Evolutionary conservation across 2,888 invertebrate species (phyloP).

Genomic region (Agrochola circellaris): DNA sequence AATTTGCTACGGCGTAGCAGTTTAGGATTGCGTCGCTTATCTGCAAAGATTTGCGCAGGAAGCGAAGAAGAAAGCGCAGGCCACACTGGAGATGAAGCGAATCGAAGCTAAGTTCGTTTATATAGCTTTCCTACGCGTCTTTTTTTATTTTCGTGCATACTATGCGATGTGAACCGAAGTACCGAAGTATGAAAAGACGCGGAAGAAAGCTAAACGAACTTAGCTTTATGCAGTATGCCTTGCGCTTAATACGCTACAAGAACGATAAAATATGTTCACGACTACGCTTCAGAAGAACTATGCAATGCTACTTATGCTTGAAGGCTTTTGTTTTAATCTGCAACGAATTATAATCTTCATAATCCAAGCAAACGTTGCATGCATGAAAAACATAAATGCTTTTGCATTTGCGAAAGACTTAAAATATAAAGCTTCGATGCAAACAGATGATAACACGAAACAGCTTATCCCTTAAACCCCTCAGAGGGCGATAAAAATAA

Average conservation of each 20-base stretch:
- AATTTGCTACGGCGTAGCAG: slow-evolving; percentile 3
- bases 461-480: slow-evolving; percentile 22
- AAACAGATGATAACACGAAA: slow-evolving; percentile 14
- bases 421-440: background rate
- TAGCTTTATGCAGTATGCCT: too few species aligned
- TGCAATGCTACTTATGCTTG: background rate
- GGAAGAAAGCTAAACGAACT: too few species aligned
- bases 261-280: background rate
- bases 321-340: background rate
- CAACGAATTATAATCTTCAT: background rate
- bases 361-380: background rate
- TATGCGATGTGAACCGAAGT: too few species aligned
- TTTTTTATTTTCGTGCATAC: too few species aligned
- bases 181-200: too few species aligned
- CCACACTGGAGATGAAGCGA: too few species aligned
- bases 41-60: background rate
- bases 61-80: too few species aligned
- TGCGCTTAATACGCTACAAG: too few species aligned
- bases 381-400: background rate
- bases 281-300: too few species aligned
- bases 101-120: too few species aligned
- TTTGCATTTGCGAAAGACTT: background rate
- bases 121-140: too few species aligned
- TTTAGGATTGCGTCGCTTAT: background rate
- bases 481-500: slow-evolving; percentile 46